Conservation (phyloP, 2,888 invertebrate species). For the Patella pellucida region DNA sequence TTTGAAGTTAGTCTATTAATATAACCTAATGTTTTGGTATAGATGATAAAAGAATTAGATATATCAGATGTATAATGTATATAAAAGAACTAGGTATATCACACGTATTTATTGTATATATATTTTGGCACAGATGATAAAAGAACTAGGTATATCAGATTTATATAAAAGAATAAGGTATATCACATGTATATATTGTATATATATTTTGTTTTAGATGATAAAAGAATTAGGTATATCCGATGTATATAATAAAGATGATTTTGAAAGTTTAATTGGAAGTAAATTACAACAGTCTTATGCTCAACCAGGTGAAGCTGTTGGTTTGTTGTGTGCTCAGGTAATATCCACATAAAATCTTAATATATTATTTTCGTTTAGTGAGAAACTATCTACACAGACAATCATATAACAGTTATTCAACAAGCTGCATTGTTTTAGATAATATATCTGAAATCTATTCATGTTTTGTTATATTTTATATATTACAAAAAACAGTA, state of each 20-base stretch:
- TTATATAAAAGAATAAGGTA: not conserved
- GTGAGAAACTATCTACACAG: no score
- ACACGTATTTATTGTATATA: no score
- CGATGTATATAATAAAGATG: not conserved
- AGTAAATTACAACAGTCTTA: slow-evolving; percentile 83
- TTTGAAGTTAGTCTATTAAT: no score
- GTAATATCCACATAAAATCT: slow-evolving; percentile 51
- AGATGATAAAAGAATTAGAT: slow-evolving; percentile 11
- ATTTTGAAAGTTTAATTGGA: slow-evolving; percentile 1
- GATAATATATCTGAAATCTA: no score
- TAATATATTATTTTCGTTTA: not conserved
- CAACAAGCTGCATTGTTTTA: no score
- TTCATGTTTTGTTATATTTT: no score
- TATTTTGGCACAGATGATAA: slow-evolving; percentile 2
- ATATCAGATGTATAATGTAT: no score
- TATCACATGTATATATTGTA: no score
- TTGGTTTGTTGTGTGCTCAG: slow-evolving; percentile 95
- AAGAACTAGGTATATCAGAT: slow-evolving; percentile 4
- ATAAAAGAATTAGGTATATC: slow-evolving; percentile 8
- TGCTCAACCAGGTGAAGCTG: slow-evolving; percentile 93
- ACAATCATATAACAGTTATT: no score
- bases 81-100: not conserved
- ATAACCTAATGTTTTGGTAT: not conserved
- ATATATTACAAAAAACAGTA: no score
- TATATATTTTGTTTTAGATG: not conserved